These are phyloP conservation scores for Theodoxus fluviatilis DNA, from an alignment of 2,888 invertebrate genomes.

Conservation along the genomic window DNA sequence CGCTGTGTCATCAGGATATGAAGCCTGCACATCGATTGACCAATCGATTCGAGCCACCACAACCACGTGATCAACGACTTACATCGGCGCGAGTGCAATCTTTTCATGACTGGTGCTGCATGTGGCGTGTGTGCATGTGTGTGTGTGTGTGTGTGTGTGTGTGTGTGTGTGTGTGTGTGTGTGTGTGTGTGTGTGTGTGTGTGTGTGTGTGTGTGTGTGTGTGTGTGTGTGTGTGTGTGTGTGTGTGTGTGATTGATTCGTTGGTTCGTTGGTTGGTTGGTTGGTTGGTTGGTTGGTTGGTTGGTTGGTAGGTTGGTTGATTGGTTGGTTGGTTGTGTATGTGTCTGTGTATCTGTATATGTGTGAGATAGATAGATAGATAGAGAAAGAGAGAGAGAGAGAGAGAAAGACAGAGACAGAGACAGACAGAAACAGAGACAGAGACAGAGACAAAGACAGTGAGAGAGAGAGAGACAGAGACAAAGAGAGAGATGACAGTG, in stretches of 20 bases:
- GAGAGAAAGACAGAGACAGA: not conserved
- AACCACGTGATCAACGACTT: no score
- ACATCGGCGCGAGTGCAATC: no score
- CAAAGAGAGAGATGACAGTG: not conserved
- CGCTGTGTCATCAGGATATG: no score
- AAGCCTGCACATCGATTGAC: no score
- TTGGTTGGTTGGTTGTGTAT: not conserved
- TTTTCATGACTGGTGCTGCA: no score
- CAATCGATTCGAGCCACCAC: no score
- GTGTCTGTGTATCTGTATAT: not conserved
- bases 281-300: slow-evolving; percentile 13
- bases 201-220: slow-evolving; percentile 12
- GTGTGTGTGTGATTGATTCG: not conserved
- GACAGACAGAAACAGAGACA: not conserved
- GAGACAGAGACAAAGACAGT: not conserved
- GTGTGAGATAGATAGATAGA: not conserved
- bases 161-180: slow-evolving; percentile 18
- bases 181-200: slow-evolving; percentile 13
- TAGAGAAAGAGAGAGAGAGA: not conserved
- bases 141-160: not conserved
- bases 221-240: slow-evolving; percentile 2
- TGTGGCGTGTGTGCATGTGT: not conserved
- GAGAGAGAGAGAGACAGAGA: slow-evolving; percentile 9
- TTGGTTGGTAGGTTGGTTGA: not conserved
- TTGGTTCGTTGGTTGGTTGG: slow-evolving; percentile 3